Evolutionary conservation across 2,888 invertebrate species (phyloP).

Genomic region (Odiellus spinosus): DNA sequence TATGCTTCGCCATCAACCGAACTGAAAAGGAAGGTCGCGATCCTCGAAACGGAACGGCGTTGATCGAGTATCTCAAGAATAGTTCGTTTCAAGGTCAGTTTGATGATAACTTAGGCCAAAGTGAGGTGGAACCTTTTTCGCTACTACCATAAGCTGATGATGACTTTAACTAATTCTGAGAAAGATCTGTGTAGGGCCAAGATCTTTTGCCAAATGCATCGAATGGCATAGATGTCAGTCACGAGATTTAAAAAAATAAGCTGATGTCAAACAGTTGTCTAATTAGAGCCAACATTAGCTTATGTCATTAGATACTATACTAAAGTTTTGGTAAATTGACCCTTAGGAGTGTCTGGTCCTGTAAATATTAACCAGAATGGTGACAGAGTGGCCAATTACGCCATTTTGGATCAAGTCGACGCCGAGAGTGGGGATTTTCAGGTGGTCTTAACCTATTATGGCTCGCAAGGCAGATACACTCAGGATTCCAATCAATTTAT

Average conservation of each 20-base stretch:
- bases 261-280: too few species aligned
- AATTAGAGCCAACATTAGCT: too few species aligned
- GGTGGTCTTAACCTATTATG: slow-evolving; percentile 18
- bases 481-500: slow-evolving; percentile 22
- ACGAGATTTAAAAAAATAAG: too few species aligned
- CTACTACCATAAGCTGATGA: too few species aligned
- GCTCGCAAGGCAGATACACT: slow-evolving; percentile 14
- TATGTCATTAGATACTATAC: too few species aligned
- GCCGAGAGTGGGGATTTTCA: slow-evolving; percentile 17
- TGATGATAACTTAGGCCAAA: too few species aligned
- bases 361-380: slow-evolving; percentile 19
- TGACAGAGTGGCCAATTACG: slow-evolving; percentile 20
- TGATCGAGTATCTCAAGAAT: slow-evolving; percentile 14
- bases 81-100: slow-evolving; percentile 15
- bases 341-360: slow-evolving; percentile 17
- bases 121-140: background rate
- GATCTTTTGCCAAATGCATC: too few species aligned
- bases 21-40: slow-evolving; percentile 4
- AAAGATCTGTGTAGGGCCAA: too few species aligned
- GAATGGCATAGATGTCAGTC: too few species aligned
- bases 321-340: too few species aligned
- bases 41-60: slow-evolving; percentile 6
- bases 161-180: too few species aligned
- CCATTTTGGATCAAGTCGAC: slow-evolving; percentile 18
- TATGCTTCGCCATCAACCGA: slow-evolving; percentile 16